Evolutionary conservation across 1,140 invertebrate species (phyloP).

Genomic region (Drosophila tropicalis): DNA sequence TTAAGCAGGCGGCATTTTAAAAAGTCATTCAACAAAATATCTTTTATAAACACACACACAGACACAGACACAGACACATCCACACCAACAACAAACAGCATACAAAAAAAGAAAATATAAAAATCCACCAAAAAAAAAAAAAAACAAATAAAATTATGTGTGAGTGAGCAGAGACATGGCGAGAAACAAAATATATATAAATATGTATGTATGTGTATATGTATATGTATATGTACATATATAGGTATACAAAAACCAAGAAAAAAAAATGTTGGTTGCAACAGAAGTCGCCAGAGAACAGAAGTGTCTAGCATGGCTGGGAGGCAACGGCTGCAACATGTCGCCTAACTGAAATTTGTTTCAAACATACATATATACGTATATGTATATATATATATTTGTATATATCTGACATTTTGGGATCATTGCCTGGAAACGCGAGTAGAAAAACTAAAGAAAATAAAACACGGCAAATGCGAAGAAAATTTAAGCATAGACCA

Average conservation of each 20-base stretch:
- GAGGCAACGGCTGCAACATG: conserved; percentile 30
- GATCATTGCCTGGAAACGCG: conserved; percentile 54
- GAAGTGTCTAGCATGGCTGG: not conserved
- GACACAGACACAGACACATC: no score
- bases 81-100: not conserved
- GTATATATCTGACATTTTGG: conserved; percentile 59
- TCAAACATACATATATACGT: conserved; percentile 39
- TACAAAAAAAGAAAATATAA: conserved; percentile 29
- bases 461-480: not conserved
- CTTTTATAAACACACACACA: not conserved
- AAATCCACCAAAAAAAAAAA: conserved; percentile 43
- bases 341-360: conserved; percentile 64
- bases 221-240: not conserved
- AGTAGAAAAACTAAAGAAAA: conserved; percentile 1
- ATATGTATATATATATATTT: conserved; percentile 2
- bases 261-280: conserved; percentile 6
- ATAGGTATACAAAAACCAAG: not conserved
- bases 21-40: not conserved
- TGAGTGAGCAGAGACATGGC: conserved; percentile 40
- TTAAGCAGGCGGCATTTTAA: not conserved
- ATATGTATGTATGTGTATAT: not conserved
- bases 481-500: not conserved
- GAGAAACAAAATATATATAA: conserved; percentile 23
- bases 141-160: conserved; percentile 58
- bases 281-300: conserved; percentile 1